These are phyloP conservation scores for Ectobius pallidus DNA, from an alignment of 2,888 invertebrate genomes.

Conservation along the genomic window DNA sequence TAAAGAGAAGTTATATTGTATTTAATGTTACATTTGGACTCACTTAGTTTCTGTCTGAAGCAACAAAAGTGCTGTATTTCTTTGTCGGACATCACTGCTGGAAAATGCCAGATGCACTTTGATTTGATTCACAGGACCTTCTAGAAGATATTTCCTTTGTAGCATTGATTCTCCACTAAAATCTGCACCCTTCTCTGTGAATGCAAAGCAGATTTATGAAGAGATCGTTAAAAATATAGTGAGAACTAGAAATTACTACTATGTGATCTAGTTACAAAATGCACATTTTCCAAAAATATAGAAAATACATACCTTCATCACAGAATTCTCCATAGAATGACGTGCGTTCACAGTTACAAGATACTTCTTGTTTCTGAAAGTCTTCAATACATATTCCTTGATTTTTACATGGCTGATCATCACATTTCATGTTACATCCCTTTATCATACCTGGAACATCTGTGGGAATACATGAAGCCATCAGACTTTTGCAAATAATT, in stretches of 20 bases:
- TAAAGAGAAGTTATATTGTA: too few species aligned
- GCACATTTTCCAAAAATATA: too few species aligned
- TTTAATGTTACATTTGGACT: too few species aligned
- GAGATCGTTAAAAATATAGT: too few species aligned
- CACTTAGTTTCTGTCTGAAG: conserved; percentile 85
- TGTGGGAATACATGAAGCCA: not conserved
- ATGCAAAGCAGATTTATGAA: not conserved
- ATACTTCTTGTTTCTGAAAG: conserved; percentile 83
- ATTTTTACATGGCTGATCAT: conserved; percentile 85
- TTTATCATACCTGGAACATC: conserved; percentile 61
- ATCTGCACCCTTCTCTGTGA: conserved; percentile 81
- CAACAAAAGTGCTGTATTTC: conserved; percentile 77
- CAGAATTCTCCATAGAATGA: conserved; percentile 90
- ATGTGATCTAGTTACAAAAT: too few species aligned
- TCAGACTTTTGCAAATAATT: too few species aligned
- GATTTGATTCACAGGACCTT: conserved; percentile 73
- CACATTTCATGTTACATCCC: conserved; percentile 89
- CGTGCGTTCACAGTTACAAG: conserved; percentile 87
- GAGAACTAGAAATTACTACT: too few species aligned
- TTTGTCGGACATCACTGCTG: conserved; percentile 76
- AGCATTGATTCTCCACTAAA: conserved; percentile 87
- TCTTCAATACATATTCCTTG: conserved; percentile 88
- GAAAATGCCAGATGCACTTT: conserved; percentile 89
- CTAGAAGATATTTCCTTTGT: conserved; percentile 75
- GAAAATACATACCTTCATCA: conserved; percentile 63